Evolutionary conservation across 2,888 invertebrate species (phyloP).

Genomic region (Tipula unca): DNA sequence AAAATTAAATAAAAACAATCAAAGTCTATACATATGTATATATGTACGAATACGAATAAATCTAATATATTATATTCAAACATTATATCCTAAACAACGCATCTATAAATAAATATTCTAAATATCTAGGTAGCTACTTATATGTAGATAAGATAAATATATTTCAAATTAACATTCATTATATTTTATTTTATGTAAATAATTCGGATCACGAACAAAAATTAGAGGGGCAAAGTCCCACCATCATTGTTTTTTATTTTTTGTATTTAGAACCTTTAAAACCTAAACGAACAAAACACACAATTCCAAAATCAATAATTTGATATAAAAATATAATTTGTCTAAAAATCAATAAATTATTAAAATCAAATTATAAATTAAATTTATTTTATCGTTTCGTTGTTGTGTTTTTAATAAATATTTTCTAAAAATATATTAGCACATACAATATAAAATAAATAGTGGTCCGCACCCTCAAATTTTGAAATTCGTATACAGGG

Average conservation of each 20-base stretch:
- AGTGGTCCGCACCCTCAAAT: not conserved
- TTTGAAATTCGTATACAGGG: not conserved
- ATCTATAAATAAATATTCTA: not conserved
- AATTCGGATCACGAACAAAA: not conserved
- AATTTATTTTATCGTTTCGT: not conserved
- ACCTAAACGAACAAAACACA: not conserved
- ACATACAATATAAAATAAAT: not conserved
- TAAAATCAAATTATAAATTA: not conserved
- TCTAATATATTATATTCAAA: not conserved
- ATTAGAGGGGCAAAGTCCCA: not conserved
- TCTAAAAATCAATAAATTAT: not conserved
- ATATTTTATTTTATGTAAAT: not conserved
- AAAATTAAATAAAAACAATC: not conserved
- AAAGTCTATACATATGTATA: not conserved
- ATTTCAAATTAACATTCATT: not conserved
- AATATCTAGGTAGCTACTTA: too few relatives aligned
- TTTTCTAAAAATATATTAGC: not conserved
- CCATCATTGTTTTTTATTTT: not conserved
- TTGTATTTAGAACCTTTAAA: not conserved
- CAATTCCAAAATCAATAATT: not conserved
- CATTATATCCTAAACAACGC: not conserved
- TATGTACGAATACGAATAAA: not conserved
- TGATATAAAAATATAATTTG: not conserved
- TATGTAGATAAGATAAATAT: too few relatives aligned
- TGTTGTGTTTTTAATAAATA: not conserved